Base-by-base conservation (phyloP, 2,797 vertebrate genomes). In the Enteromius afrohamiltoni region DNA sequence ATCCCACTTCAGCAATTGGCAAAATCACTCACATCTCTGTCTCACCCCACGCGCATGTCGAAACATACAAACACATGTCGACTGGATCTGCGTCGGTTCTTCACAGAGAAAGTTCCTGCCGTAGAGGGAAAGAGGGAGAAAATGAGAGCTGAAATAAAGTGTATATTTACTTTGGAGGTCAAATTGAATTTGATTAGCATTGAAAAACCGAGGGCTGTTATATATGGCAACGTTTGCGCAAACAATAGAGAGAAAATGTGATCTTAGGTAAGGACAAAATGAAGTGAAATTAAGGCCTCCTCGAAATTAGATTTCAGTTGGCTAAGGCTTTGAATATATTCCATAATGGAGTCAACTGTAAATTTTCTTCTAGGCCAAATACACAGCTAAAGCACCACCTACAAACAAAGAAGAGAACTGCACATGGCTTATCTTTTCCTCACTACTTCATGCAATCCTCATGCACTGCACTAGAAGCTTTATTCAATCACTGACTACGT, bases 1-100 rank as follows among this genome's bases (percentile, higher is more conserved):
- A 91, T 91, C 90, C 92, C 93, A 93, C 93, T 94, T 93, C 91
- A 94, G 86, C 88, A 88, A 82, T 62, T 88, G 86, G 71, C 85
- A 86, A 87, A 89, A 87, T 85, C 80, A 73, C 76, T 83, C 58
- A 51, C 77, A 79, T 82, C 67, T 55, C 76, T 37, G 37, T 51
- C 65, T 73, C 67, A 40, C 40, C 49, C 53, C 70, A 21, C 42
- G 69, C 67, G 80, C 82, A 79, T 81, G 64, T 29, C 19, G 16
- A 76, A 29, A 87, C 84, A 88, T 87, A 83, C 82, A 83, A 77
- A 85, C 82, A 85, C 49, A 37, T 37, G 79, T 49, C 71, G 6
- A 60, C 37, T 77, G 42, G 37, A 76, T 85, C 55, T 49, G 64
- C 65, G 40, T 26, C 10, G 55, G 23, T 60, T 14, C n/a, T 60